Evolutionary conservation across 2,888 invertebrate species (phyloP), one percentile per base, ranked within the genome.

Genomic region (Venusia cambrica): DNA sequence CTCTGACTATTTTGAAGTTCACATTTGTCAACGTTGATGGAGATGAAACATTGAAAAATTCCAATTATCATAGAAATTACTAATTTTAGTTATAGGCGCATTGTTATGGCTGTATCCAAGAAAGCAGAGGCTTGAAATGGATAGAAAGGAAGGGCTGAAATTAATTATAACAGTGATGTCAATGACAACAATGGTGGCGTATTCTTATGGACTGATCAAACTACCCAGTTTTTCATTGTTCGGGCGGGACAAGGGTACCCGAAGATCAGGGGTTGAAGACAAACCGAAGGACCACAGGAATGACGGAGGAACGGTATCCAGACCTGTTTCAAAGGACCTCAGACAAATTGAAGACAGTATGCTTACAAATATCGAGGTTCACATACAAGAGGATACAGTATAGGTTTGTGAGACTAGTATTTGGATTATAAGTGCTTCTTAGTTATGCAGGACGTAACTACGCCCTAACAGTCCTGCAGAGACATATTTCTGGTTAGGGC

Each of bases 91-190:
- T 46, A 16, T 44, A 31, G 22, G 17, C 39, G 40, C 31, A 46
- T 45, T 57, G 58, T 44, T 53, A 72, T 66, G 57, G 54, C 54
- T 54, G 57, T 56, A 36, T 45, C 41, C 39, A 41, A 37, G 38
- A 42, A 37, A 31, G 21, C 28, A 41, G 16, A 27, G 19, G 27
- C 38, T 42, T 54, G 56, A 57, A 45, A 81, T 84, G 83, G 74
- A 84, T 38, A 66, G 34, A 53, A 62, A 39, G 13, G 75, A 75
- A 14, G 74, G 77, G 40, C 25, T 78, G 2, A 74, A 73, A 54
- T 54, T 83, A 1, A 5, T 78, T n/a, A 43, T 71, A 20, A 15
- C 78, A 34, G 63, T 68, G 1, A 37, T 74, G 33, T 69, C 79
- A 2, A 70, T 79, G 73, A 45, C 65, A 3, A 57, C 73, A n/a